These are phyloP conservation scores for Hemiprocne comata DNA, from an alignment of 2,113 vertebrate species.

Conservation along the genomic window DNA sequence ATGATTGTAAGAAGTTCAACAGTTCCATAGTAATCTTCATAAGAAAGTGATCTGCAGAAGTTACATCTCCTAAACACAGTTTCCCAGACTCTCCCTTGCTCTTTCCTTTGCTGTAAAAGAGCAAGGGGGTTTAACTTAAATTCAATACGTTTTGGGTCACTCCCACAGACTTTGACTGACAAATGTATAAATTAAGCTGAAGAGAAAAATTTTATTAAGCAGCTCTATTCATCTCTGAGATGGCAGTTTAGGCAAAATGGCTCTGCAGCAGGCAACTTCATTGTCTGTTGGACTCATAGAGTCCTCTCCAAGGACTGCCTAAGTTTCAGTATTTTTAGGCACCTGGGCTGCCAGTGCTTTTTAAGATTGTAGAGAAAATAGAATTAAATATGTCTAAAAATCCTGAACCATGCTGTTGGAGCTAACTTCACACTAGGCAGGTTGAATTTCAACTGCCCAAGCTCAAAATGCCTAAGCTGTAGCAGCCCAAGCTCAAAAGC, in stretches of 20 bases:
- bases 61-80: accelerated
- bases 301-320: neutral
- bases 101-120: neutral
- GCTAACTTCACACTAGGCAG: neutral
- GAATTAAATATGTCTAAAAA: neutral
- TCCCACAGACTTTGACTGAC: neutral
- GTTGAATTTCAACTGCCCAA: neutral
- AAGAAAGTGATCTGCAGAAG: neutral
- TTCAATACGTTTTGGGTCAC: neutral
- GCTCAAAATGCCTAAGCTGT: neutral
- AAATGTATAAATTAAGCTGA: neutral
- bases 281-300: neutral
- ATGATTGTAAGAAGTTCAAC: neutral
- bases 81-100: neutral
- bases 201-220: neutral
- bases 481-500: neutral
- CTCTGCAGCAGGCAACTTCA: neutral
- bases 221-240: neutral
- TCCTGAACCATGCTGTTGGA: neutral
- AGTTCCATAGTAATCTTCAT: neutral
- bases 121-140: neutral
- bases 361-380: neutral
- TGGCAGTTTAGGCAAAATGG: neutral
- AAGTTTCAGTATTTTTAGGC: neutral
- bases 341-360: neutral